Percentiles rank a stretch among this genome's conserved stretches.
Conservation (phyloP, 35 echinoderm and acorn worm genomes). For the Acanthaster planci region DNA sequence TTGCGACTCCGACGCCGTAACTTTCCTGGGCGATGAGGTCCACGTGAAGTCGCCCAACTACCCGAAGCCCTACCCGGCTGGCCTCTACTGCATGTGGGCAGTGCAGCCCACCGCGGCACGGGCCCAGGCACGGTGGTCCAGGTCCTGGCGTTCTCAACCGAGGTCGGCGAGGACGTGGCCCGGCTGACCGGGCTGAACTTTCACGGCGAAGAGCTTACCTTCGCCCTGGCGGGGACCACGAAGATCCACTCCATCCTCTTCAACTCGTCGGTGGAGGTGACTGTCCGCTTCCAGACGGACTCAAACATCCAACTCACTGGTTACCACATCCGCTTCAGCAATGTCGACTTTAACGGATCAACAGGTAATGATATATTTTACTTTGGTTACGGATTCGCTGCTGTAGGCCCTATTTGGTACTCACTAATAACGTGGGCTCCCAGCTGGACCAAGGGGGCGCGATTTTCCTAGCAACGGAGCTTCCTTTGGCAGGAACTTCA, state of each 20-base stretch:
- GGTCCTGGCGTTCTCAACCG: slow-evolving; percentile 6
- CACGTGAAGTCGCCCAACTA: background rate
- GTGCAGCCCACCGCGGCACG: background rate
- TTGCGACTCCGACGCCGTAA: slow-evolving; percentile 18
- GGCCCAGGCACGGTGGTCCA: background rate
- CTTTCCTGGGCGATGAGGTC: background rate
- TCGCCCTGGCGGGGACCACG: slow-evolving; percentile 7
- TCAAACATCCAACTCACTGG: no score
- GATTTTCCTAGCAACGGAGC: no score
- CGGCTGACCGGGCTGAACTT: background rate
- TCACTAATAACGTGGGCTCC: no score
- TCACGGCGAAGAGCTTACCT: background rate
- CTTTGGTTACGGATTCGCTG: no score
- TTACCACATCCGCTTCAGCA: no score
- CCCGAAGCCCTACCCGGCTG: slow-evolving; percentile 16
- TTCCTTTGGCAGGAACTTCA: no score
- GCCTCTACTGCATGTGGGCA: background rate
- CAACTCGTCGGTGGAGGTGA: background rate
- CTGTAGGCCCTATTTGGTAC: no score
- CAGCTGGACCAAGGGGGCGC: no score
- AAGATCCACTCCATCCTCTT: background rate
- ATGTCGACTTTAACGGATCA: no score
- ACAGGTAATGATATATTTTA: no score
- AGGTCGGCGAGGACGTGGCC: slow-evolving; percentile 12
- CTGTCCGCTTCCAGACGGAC: no score